Evolutionary conservation across 1,140 invertebrate genomes (phyloP).

Genomic region (Dreissena polymorpha): DNA sequence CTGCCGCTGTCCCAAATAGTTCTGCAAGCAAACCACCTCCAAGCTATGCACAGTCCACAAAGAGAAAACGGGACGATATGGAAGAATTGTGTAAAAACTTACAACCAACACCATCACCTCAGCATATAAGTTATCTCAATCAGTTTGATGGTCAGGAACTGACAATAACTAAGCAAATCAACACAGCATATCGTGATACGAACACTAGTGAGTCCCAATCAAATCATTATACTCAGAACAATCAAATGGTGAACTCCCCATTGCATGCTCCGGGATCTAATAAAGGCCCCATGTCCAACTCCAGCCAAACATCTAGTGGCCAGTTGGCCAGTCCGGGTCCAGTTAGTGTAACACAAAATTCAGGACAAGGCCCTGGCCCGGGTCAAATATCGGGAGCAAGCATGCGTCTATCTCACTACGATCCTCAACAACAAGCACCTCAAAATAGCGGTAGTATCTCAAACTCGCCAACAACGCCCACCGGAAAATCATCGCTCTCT

Average conservation of each 20-base stretch:
- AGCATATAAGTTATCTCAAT: constrained; percentile 97
- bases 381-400: constrained; percentile 70
- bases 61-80: constrained; percentile 75
- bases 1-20: constrained; percentile 57
- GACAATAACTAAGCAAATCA: constrained; percentile 97
- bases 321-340: constrained; percentile 70
- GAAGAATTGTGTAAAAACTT: constrained; percentile 84
- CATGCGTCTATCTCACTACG: constrained; percentile 75
- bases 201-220: constrained; percentile 56
- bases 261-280: constrained; percentile 69
- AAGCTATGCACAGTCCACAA: constrained; percentile 77
- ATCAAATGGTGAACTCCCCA: constrained; percentile 67
- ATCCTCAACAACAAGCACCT: constrained; percentile 65
- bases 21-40: constrained; percentile 76
- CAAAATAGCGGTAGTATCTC: constrained; percentile 58
- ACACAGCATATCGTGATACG: constrained; percentile 81
- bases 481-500: constrained; percentile 72
- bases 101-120: constrained; percentile 97
- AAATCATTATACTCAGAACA: constrained; percentile 58
- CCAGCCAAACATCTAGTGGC: constrained; percentile 73
- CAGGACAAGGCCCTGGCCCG: constrained; percentile 65
- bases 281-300: constrained; percentile 74
- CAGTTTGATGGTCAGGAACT: constrained; percentile 97
- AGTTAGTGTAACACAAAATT: constrained; percentile 35
- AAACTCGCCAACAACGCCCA: constrained; percentile 63